Percentiles rank a stretch among this genome's conserved stretches.
Conservation (phyloP, 2,888 invertebrate genomes). For the Eilema caniola region DNA sequence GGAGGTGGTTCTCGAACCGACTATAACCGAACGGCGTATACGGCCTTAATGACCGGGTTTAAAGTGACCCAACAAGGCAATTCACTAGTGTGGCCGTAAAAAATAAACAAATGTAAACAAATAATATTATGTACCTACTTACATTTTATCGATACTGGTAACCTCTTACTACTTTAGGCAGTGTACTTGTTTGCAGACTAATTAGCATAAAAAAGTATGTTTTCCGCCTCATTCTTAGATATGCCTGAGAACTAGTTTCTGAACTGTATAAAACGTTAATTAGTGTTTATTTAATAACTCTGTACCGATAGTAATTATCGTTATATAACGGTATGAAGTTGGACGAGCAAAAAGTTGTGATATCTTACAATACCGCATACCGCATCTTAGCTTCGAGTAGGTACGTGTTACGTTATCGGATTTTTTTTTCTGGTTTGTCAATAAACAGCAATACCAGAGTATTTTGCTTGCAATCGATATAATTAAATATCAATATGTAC, state of each 20-base stretch:
- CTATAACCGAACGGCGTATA: too few species aligned
- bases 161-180: not conserved
- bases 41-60: too few species aligned
- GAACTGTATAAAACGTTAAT: not conserved
- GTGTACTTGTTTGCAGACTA: not conserved
- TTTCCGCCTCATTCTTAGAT: not conserved
- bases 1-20: too few species aligned
- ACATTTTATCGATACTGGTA: not conserved
- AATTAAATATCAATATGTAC: not conserved
- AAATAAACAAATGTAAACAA: not conserved
- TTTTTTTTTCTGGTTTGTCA: not conserved
- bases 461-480: too few species aligned
- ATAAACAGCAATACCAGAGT: not conserved
- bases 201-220: not conserved
- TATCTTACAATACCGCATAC: not conserved
- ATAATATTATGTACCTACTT: not conserved
- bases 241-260: not conserved
- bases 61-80: too few species aligned
- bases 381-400: not conserved
- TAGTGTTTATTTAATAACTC: not conserved
- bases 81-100: not conserved
- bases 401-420: not conserved
- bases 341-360: not conserved
- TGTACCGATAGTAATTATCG: not conserved
- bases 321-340: constrained; percentile 1